Percentiles rank a stretch among this genome's conserved stretches.
Evolutionary conservation across 2,888 invertebrate species (phyloP).

Genomic region (Alviniconcha strummeri): DNA sequence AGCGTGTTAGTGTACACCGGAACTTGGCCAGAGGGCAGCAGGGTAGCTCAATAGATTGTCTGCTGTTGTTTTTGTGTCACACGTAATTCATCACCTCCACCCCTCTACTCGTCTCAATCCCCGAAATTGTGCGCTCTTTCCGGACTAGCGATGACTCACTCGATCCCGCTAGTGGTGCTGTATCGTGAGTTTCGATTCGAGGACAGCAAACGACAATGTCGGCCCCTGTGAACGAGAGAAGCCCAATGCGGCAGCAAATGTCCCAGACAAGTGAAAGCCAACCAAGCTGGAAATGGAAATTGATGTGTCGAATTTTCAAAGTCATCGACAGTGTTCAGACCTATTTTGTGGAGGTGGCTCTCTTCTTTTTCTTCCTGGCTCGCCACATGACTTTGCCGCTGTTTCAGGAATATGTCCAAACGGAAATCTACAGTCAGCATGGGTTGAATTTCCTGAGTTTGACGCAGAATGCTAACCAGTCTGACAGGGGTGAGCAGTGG

Average conservation of each 20-base stretch:
- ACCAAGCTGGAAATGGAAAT: conserved; percentile 22
- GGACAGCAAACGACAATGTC: conserved; percentile 8
- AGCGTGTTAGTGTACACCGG: neutral
- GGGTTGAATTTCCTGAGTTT: conserved; percentile 43
- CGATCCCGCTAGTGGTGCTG: neutral
- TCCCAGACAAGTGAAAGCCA: conserved; percentile 9
- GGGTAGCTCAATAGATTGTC: conserved; percentile 6
- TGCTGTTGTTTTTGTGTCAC: conserved; percentile 7
- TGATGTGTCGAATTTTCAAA: conserved; percentile 33
- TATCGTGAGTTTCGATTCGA: neutral
- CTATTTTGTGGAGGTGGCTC: conserved; percentile 64
- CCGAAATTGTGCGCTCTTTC: too few species aligned
- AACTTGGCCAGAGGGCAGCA: conserved; percentile 21
- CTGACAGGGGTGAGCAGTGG: conserved; percentile 41
- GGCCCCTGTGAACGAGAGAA: conserved; percentile 19
- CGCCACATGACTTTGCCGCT: conserved; percentile 66
- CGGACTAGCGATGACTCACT: neutral
- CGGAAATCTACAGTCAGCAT: conserved; percentile 47
- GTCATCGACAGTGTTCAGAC: conserved; percentile 38
- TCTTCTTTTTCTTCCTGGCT: conserved; percentile 63
- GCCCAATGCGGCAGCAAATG: neutral
- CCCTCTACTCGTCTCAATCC: too few species aligned
- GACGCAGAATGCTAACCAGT: conserved; percentile 31
- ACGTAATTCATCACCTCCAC: too few species aligned
- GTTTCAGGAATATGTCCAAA: conserved; percentile 65